These are phyloP conservation scores for Acropora tenuis DNA, from an alignment of 64 coral and sea anemone genomes.

Conservation along the genomic window DNA sequence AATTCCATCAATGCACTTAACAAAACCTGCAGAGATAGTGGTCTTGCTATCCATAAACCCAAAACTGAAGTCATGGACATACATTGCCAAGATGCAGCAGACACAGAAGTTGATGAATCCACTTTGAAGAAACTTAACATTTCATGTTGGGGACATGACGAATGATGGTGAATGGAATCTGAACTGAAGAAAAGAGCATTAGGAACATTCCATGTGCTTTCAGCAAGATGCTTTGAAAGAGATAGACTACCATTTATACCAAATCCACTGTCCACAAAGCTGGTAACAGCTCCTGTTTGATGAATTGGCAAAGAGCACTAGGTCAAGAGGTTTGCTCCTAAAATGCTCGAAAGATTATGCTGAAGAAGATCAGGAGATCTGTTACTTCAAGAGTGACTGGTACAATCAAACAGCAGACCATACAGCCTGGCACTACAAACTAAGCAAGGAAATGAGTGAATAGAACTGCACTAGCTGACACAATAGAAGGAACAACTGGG, in stretches of 20 bases:
- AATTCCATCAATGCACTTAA: conserved; percentile 18
- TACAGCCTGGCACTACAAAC: too few relatives aligned
- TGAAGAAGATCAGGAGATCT: too few relatives aligned
- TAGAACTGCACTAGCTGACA: too few relatives aligned
- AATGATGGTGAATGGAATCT: conserved; percentile 2
- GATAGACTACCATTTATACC: not conserved
- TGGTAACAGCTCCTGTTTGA: too few relatives aligned
- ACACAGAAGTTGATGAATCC: conserved; percentile 26
- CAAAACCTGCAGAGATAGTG: not conserved
- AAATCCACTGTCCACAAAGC: too few relatives aligned
- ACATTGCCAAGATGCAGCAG: conserved; percentile 14
- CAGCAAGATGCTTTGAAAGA: not conserved
- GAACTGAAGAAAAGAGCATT: not conserved
- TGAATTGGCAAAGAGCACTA: too few relatives aligned
- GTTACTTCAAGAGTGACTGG: too few relatives aligned
- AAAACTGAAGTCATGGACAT: conserved; percentile 28
- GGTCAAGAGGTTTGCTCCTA: too few relatives aligned
- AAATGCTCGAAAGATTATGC: too few relatives aligned
- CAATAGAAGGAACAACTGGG: too few relatives aligned
- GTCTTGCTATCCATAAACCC: conserved; percentile 18
- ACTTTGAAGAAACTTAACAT: not conserved
- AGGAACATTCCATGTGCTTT: not conserved
- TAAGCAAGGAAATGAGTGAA: too few relatives aligned
- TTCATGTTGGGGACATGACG: not conserved
- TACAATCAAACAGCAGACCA: too few relatives aligned